Evolutionary conservation across 2,888 invertebrate genomes (phyloP).

Genomic region (Xestia rhomboidea): DNA sequence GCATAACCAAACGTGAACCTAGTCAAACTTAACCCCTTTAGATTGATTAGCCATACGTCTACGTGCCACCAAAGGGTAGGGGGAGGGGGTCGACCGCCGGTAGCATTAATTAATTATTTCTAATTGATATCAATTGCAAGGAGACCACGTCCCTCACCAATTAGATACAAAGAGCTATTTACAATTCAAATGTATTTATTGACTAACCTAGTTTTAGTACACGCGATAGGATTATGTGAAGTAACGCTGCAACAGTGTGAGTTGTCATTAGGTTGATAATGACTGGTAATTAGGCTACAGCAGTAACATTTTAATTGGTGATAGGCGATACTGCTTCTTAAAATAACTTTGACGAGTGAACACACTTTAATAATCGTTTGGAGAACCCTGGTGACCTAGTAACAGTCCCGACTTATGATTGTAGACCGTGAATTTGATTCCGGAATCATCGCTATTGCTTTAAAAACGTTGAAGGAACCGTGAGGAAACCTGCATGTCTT

Average conservation of each 20-base stretch:
- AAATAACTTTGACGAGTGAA: background rate
- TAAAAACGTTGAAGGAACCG: background rate
- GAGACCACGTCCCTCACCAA: slow-evolving; percentile 54
- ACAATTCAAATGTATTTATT: slow-evolving; percentile 61
- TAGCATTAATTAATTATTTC: slow-evolving; percentile 55
- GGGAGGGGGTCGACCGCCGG: slow-evolving; percentile 9
- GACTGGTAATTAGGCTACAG: background rate
- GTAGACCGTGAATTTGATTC: background rate
- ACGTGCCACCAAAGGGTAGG: background rate
- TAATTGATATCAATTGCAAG: slow-evolving; percentile 63
- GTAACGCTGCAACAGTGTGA: background rate
- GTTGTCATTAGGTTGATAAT: slow-evolving; percentile 15
- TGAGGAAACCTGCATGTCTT: background rate
- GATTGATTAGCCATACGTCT: slow-evolving; percentile 41
- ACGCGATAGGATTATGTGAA: slow-evolving; percentile 43
- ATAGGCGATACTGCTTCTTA: background rate
- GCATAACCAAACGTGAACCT: background rate
- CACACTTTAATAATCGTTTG: background rate
- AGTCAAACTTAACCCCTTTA: slow-evolving; percentile 43
- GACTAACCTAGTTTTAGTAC: slow-evolving; percentile 58
- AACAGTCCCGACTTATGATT: background rate
- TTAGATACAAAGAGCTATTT: slow-evolving; percentile 60
- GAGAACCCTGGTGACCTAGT: background rate
- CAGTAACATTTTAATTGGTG: background rate
- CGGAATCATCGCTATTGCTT: background rate